These are phyloP conservation scores for Creontiades dilutus DNA, from an alignment of 2,888 invertebrate species.

Conservation along the genomic window DNA sequence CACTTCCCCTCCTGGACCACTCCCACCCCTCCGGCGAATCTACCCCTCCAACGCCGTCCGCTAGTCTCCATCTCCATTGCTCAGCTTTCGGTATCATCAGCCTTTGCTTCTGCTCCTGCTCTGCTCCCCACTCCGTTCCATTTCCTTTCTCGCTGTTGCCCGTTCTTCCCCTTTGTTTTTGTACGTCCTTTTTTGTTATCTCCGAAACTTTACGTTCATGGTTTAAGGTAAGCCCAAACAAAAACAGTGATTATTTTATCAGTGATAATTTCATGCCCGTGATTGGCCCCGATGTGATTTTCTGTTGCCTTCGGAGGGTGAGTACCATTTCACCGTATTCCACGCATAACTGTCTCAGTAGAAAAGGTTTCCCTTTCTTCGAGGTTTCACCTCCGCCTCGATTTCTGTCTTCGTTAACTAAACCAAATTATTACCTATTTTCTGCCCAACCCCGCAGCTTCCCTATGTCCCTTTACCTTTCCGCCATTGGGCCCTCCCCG, in stretches of 20 bases:
- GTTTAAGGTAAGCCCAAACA: slow-evolving; percentile 72
- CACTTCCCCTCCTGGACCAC: slow-evolving; percentile 59
- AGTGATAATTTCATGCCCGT: not conserved
- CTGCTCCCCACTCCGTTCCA: slow-evolving; percentile 73
- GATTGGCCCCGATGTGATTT: slow-evolving; percentile 15
- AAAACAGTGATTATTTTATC: not conserved
- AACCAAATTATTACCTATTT: not conserved
- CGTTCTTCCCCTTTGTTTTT: slow-evolving; percentile 73
- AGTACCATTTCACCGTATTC: slow-evolving; percentile 5
- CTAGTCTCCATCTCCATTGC: slow-evolving; percentile 68
- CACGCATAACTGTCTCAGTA: not conserved
- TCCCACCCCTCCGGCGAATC: slow-evolving; percentile 42
- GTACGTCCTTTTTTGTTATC: slow-evolving; percentile 63
- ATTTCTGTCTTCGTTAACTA: not conserved
- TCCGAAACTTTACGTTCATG: slow-evolving; percentile 70
- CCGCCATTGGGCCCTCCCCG: slow-evolving; percentile 67
- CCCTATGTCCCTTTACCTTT: slow-evolving; percentile 50
- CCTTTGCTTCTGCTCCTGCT: slow-evolving; percentile 67
- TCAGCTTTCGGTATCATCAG: slow-evolving; percentile 71
- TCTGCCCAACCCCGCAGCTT: slow-evolving; percentile 1
- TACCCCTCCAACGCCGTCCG: slow-evolving; percentile 41
- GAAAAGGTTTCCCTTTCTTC: slow-evolving; percentile 21
- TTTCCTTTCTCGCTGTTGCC: slow-evolving; percentile 73
- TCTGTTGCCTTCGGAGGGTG: slow-evolving; percentile 13
- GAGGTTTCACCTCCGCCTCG: slow-evolving; percentile 12